Percentiles rank a stretch among this genome's conserved stretches.
phyloP scores from a whole-genome alignment of 2,888 invertebrate species.

The Gryllus longicercus region DNA sequence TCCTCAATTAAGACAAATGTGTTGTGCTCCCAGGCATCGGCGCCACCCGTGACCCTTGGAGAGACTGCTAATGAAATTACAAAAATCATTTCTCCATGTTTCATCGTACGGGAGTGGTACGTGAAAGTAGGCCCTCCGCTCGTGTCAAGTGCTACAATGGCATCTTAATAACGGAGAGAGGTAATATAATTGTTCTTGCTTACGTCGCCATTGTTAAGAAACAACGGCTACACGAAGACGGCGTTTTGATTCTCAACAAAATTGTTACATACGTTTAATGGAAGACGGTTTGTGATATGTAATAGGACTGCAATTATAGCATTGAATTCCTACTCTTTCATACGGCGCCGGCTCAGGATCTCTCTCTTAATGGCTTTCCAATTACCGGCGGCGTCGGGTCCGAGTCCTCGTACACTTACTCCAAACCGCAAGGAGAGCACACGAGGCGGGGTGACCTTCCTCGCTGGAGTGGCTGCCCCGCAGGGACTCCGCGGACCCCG shows the following conservation, averaged over 20 bases:
- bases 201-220: too few species aligned
- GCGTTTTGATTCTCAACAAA: conserved; percentile 8
- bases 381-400: neutral
- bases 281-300: neutral
- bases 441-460: neutral
- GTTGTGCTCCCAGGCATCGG: neutral
- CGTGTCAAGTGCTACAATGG: neutral
- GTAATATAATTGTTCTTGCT: neutral
- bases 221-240: neutral
- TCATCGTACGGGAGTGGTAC: neutral
- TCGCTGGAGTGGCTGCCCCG: neutral
- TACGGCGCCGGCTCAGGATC: neutral
- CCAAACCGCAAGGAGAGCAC: conserved; percentile 3
- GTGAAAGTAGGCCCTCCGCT: neutral
- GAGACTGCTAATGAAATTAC: neutral
- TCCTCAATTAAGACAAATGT: neutral
- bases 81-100: neutral
- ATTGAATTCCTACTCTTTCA: neutral
- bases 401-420: neutral
- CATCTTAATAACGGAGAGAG: neutral
- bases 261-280: neutral
- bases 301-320: conserved; percentile 8
- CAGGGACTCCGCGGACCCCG: too few species aligned
- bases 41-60: neutral
- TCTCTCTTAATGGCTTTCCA: neutral